These are phyloP conservation scores for Luscinia megarhynchos DNA, from an alignment of 2,797 vertebrate species.

Conservation along the genomic window DNA sequence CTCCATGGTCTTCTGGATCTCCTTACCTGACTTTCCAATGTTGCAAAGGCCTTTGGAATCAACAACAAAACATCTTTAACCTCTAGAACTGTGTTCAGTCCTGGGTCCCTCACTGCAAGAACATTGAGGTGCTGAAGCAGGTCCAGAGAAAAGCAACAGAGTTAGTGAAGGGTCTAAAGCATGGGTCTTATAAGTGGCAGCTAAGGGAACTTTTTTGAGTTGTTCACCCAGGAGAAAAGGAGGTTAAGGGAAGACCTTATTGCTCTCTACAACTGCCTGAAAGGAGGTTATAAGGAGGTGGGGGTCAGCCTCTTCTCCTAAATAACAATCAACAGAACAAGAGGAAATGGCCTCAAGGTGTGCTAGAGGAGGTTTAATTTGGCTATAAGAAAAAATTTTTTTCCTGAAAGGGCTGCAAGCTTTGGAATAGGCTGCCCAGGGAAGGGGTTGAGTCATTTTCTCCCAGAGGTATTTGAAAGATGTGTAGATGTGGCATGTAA, in stretches of 20 bases:
- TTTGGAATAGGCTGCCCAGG: neutral
- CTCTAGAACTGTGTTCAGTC: neutral
- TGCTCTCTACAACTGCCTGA: neutral
- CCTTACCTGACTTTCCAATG: neutral
- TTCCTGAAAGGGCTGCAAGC: neutral
- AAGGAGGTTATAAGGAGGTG: neutral
- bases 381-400: rapidly evolving
- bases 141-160: neutral
- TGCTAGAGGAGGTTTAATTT: neutral
- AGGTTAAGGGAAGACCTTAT: neutral
- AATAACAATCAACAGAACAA: neutral
- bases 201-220: neutral
- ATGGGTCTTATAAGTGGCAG: neutral
- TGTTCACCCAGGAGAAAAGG: neutral
- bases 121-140: neutral
- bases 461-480: neutral
- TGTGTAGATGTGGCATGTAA: neutral
- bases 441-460: neutral
- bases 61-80: neutral
- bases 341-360: neutral
- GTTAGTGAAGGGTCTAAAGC: neutral
- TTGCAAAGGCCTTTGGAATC: neutral
- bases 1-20: neutral
- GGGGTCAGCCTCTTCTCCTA: neutral
- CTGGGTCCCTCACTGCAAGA: neutral